phyloP scores from a whole-genome alignment of 2,113 vertebrate species.

The Chamaea fasciata region DNA sequence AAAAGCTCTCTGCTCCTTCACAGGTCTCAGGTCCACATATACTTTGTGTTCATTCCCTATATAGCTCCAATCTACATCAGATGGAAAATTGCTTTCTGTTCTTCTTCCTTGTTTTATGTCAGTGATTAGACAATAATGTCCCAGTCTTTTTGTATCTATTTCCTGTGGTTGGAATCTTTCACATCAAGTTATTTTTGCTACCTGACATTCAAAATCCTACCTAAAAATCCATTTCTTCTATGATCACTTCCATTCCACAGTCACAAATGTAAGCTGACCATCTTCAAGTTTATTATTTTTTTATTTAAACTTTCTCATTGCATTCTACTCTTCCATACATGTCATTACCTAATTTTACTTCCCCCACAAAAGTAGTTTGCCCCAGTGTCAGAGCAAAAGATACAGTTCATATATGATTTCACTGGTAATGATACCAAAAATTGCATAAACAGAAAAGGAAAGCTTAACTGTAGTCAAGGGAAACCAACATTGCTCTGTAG shows the following conservation, averaged over 20 bases:
- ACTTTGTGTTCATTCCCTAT: neutral
- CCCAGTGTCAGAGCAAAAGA: neutral
- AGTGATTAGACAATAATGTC: neutral
- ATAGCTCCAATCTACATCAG: neutral
- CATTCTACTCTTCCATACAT: neutral
- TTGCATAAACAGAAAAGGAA: neutral
- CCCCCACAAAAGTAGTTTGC: neutral
- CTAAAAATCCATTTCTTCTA: neutral
- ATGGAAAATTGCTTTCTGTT: neutral
- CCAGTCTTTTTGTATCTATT: neutral
- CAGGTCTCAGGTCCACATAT: neutral
- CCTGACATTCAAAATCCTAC: neutral
- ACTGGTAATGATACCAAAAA: neutral
- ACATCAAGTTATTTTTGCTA: neutral
- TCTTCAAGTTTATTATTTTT: neutral
- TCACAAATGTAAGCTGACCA: neutral
- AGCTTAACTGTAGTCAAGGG: neutral
- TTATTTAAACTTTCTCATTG: neutral
- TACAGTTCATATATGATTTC: neutral
- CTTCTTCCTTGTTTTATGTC: neutral
- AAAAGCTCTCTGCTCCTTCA: neutral
- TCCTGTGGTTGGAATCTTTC: neutral
- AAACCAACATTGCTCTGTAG: neutral
- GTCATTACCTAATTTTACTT: neutral
- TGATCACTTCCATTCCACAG: accelerated